Base-by-base conservation (phyloP, 1,140 invertebrate genomes). In the Orchesella cincta region DNA sequence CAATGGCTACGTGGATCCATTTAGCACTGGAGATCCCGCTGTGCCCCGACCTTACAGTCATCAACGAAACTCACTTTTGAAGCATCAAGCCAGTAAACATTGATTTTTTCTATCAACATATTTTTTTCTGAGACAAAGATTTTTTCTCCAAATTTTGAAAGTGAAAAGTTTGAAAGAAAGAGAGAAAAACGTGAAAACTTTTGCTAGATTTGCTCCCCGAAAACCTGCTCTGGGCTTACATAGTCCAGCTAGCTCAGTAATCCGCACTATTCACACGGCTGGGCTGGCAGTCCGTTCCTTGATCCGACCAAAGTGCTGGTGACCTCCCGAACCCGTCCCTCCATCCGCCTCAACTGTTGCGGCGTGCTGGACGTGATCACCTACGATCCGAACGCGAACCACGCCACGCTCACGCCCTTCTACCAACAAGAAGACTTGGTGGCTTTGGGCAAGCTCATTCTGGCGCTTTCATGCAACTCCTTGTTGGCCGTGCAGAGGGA, bases 211-310 rank as follows among this genome's bases (percentile, higher is more conserved):
- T 94, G 86, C 87, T 98, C 74, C 93, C 96, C 0, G 97, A 98
- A 85, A 91, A 91, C 76, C 89, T 94, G 52, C 92, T 99, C 77
- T 99, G 97, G 97, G 93, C 93, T 79, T 96, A 98, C 79, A 91
- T 98, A 31, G 95, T 98, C 71, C 97, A 99, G 86, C 87, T 99
- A 97, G 94, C 46, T 94, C 95, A n/a, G 96, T 95, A 1, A 87
- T 99, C 62, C 88, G 97, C 54, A 91, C 93, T 67, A 94, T 98
- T 82, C 97, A 99, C 86, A 90, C 93, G 73, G 92, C 93, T 78
- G 91, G 88, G 26, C 84, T 91, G 23, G 88, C 89, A 20, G 88
- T 85, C 79, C 89, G 94, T 82, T 90, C 91, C 82, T 99, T 79
- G 95, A 98, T 85, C 94, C 94, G 3, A 93, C 93, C 34, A 98